A percentile compares a stretch with the other conserved stretches of the same genome.
Conservation (phyloP, 92 coral and sea anemone species). For the Actinernus sp. region DNA sequence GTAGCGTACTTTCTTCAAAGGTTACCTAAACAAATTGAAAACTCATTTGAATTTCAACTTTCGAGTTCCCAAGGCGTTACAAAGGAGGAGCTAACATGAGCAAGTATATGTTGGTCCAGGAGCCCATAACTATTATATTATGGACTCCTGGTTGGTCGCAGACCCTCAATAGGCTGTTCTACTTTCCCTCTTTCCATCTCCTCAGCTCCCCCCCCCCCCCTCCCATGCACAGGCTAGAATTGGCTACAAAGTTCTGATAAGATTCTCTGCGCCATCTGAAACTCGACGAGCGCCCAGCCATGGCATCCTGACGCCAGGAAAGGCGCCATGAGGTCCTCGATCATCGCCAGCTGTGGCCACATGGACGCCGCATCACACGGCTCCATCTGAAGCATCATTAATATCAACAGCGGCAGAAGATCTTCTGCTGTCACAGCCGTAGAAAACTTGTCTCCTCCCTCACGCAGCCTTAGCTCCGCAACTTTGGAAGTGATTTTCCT, state of each 20-base stretch:
- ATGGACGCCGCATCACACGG: slow-evolving; percentile 91
- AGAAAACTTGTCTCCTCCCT: slow-evolving; percentile 65
- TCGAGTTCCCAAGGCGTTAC: too few relatives aligned
- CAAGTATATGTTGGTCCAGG: too few relatives aligned
- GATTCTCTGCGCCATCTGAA: slow-evolving; percentile 87
- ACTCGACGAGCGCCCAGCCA: slow-evolving; percentile 95
- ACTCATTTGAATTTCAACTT: too few relatives aligned
- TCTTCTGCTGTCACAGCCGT: slow-evolving; percentile 97
- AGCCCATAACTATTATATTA: too few relatives aligned
- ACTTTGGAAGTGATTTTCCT: slow-evolving; percentile 87
- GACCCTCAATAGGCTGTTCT: too few relatives aligned
- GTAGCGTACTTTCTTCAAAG: too few relatives aligned
- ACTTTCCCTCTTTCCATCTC: too few relatives aligned
- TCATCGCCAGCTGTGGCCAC: slow-evolving; percentile 86
- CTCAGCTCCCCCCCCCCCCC: too few relatives aligned
- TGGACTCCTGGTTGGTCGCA: too few relatives aligned
- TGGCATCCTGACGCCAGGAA: slow-evolving; percentile 91
- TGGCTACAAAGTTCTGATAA: slow-evolving; percentile 80
- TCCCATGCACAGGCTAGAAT: too few relatives aligned
- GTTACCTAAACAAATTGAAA: too few relatives aligned
- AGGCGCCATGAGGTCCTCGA: slow-evolving; percentile 91
- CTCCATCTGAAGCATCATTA: slow-evolving; percentile 96
- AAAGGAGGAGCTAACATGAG: too few relatives aligned
- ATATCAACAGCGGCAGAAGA: slow-evolving; percentile 84
- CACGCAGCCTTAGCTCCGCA: slow-evolving; percentile 81